These are phyloP conservation scores for Colostygia pectinataria DNA, from an alignment of 2,888 invertebrate species.

Conservation along the genomic window DNA sequence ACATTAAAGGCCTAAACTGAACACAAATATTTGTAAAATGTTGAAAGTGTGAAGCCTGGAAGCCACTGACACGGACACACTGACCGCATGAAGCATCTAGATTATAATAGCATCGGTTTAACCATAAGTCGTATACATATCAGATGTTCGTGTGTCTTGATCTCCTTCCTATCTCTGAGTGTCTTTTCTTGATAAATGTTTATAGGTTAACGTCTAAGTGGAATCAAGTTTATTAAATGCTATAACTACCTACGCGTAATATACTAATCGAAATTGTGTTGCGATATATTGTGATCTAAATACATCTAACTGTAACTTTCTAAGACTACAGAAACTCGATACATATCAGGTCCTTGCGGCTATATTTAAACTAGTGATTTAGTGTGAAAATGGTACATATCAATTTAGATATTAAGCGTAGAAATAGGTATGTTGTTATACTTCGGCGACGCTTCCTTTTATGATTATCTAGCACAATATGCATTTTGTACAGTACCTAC, in stretches of 20 bases:
- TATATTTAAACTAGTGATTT: slow-evolving; percentile 47
- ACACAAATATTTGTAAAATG: background rate
- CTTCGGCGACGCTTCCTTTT: slow-evolving; percentile 63
- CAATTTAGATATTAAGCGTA: slow-evolving; percentile 62
- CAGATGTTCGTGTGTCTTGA: slow-evolving; percentile 4
- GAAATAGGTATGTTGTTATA: slow-evolving; percentile 76
- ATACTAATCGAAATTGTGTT: slow-evolving; percentile 29
- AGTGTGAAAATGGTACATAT: slow-evolving; percentile 52
- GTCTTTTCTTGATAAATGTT: slow-evolving; percentile 4
- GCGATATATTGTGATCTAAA: slow-evolving; percentile 37
- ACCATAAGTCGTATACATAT: slow-evolving; percentile 1
- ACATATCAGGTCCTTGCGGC: slow-evolving; percentile 61
- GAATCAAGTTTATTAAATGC: slow-evolving; percentile 28
- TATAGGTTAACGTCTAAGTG: slow-evolving; percentile 13
- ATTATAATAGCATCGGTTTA: slow-evolving; percentile 8
- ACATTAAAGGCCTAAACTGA: slow-evolving; percentile 14
- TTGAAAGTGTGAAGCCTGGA: slow-evolving; percentile 2
- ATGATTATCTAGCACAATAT: slow-evolving; percentile 19
- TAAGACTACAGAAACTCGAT: slow-evolving; percentile 49
- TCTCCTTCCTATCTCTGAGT: slow-evolving; percentile 1
- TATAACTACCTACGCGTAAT: background rate
- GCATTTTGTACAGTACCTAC: slow-evolving; percentile 7
- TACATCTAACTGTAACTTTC: slow-evolving; percentile 40
- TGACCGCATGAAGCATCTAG: slow-evolving; percentile 3
- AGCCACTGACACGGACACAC: too few relatives aligned